Evolutionary conservation across 2,113 vertebrate genomes (phyloP).

Genomic region (Willisornis vidua): DNA sequence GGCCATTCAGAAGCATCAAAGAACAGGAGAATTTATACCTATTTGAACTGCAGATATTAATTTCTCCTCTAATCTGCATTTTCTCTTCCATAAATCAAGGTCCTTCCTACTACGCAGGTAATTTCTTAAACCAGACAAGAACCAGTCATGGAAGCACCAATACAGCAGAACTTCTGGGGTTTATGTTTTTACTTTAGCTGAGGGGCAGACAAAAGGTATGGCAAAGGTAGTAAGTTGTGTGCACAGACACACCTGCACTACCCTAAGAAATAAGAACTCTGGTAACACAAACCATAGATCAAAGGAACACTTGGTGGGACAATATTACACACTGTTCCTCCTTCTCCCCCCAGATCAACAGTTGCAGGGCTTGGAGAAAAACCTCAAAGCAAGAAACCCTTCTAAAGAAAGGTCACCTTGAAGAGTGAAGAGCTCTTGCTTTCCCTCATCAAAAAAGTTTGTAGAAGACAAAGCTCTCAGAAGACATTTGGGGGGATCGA

Average conservation of each 20-base stretch:
- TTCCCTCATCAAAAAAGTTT: neutral
- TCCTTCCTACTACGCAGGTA: neutral
- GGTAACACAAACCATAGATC: neutral
- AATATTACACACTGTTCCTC: neutral
- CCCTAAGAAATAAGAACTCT: neutral
- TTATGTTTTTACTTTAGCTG: neutral
- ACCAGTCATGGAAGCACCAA: neutral
- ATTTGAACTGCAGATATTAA: neutral
- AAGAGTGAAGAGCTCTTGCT: neutral
- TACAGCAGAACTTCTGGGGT: neutral
- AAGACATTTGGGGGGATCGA: neutral
- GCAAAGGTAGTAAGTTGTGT: neutral
- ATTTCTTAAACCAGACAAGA: neutral
- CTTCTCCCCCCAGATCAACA: neutral
- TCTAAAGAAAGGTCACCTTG: neutral
- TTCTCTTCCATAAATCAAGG: neutral
- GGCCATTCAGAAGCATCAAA: neutral
- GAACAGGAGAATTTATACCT: neutral
- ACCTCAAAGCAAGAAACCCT: neutral
- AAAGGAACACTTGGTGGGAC: neutral
- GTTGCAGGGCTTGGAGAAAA: neutral
- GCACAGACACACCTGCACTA: neutral
- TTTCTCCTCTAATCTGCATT: neutral
- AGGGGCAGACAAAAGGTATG: neutral
- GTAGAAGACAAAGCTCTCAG: neutral